Evolutionary conservation across 2,113 vertebrate genomes (phyloP).

Genomic region (Astatoreochromis straeleni): DNA sequence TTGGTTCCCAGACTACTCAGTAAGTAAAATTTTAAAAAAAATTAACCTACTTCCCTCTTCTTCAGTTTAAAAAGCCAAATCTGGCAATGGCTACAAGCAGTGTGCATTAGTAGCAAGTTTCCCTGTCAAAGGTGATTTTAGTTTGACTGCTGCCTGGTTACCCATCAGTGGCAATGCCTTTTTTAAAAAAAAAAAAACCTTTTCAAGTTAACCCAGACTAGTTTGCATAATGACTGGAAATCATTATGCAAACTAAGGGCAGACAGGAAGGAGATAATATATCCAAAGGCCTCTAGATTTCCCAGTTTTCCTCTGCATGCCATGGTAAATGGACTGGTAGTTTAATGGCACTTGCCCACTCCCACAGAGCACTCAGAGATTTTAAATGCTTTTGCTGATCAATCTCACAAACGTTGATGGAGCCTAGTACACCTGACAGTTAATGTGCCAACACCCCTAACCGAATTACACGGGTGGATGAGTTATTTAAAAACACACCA

Average conservation of each 20-base stretch:
- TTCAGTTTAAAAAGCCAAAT: neutral
- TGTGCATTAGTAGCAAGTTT: neutral
- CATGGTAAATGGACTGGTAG: neutral
- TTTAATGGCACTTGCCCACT: neutral
- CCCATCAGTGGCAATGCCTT: neutral
- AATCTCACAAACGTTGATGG: neutral
- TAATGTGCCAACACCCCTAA: neutral
- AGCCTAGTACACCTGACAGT: neutral
- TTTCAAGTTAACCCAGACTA: neutral
- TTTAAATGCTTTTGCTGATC: neutral
- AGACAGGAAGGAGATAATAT: neutral
- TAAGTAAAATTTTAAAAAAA: neutral
- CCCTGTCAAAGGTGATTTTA: neutral
- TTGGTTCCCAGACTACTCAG: neutral
- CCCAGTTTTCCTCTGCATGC: neutral
- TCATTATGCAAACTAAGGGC: neutral
- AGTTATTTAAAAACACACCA: neutral
- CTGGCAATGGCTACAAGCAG: neutral
- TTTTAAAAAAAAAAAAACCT: neutral
- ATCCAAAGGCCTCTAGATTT: neutral
- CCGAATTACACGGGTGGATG: neutral
- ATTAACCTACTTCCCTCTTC: neutral
- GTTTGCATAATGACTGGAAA: neutral
- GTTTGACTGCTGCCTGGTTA: neutral
- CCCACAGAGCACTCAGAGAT: neutral